phyloP scores from a whole-genome alignment of 2,888 invertebrate species.

The Macrosiphum euphorbiae region DNA sequence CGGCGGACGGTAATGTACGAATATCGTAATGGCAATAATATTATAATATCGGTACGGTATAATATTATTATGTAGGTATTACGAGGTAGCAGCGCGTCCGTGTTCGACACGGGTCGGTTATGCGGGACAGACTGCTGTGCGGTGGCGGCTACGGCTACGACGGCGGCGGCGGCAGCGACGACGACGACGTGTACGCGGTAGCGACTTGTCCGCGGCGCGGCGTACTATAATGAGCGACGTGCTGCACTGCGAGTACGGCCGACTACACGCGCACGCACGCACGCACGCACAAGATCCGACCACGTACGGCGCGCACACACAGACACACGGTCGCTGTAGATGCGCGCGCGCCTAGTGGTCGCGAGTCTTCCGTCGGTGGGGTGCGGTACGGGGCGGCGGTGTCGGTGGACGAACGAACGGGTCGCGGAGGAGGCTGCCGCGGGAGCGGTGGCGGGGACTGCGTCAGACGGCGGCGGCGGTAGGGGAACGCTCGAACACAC shows the following conservation, averaged over 20 bases:
- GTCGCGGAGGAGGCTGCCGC: neutral
- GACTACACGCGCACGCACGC: neutral
- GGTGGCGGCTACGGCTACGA: conserved; percentile 27
- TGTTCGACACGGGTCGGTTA: conserved; percentile 57
- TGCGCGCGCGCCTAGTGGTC: conserved; percentile 39
- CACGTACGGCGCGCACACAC: neutral
- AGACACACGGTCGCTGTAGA: neutral
- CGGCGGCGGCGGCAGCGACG: conserved; percentile 24
- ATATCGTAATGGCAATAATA: neutral
- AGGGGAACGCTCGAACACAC: neutral
- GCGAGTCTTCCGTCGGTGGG: neutral
- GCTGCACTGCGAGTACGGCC: conserved; percentile 34
- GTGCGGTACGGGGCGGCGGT: conserved; percentile 5
- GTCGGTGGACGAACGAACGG: neutral
- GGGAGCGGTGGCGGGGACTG: neutral
- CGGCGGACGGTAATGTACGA: neutral
- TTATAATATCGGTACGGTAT: neutral
- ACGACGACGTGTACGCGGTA: conserved; percentile 55
- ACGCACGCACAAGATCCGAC: neutral
- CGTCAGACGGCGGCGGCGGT: neutral
- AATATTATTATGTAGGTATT: neutral
- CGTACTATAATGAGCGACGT: conserved; percentile 44
- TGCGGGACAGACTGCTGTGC: conserved; percentile 49
- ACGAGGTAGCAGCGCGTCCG: neutral
- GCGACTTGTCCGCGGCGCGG: conserved; percentile 59